These are phyloP conservation scores for Merops nubicus DNA, from an alignment of 2,113 vertebrate species.

Conservation along the genomic window DNA sequence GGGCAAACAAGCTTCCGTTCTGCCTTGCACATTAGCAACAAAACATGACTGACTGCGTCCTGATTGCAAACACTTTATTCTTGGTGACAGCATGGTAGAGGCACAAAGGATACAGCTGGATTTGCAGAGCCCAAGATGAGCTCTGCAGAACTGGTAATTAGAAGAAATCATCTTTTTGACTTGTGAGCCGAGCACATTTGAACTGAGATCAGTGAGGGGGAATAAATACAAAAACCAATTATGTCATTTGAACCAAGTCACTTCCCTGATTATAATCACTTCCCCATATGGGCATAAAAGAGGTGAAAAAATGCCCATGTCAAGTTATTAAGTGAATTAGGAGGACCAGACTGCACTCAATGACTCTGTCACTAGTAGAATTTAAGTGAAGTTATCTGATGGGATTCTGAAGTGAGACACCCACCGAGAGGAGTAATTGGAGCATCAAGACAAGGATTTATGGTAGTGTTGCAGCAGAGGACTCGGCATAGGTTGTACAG, in stretches of 20 bases:
- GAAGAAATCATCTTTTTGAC: slow-evolving; percentile 63
- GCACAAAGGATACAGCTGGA: slow-evolving; percentile 68
- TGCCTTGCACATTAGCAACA: slow-evolving; percentile 22
- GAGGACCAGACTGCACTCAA: slow-evolving; percentile 42
- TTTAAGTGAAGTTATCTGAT: slow-evolving; percentile 36
- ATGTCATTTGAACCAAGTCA: slow-evolving; percentile 53
- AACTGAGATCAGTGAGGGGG: slow-evolving; percentile 54
- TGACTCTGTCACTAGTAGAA: slow-evolving; percentile 1
- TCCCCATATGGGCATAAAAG: slow-evolving; percentile 45
- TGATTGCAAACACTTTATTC: slow-evolving; percentile 63
- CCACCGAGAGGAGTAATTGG: neutral
- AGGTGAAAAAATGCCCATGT: slow-evolving; percentile 45
- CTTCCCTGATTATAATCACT: slow-evolving; percentile 38
- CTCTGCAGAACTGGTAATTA: slow-evolving; percentile 61
- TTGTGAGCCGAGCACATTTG: slow-evolving; percentile 60
- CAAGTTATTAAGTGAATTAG: slow-evolving; percentile 52
- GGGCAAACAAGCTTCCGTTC: slow-evolving; percentile 33
- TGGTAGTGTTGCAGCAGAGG: neutral
- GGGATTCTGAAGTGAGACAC: neutral
- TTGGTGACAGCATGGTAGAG: slow-evolving; percentile 21
- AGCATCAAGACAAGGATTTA: neutral
- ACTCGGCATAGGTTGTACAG: neutral
- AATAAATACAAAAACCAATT: slow-evolving; percentile 70
- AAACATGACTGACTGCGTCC: slow-evolving; percentile 40
- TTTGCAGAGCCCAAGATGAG: slow-evolving; percentile 41